Percentiles rank a stretch among this genome's conserved stretches.
phyloP scores from a whole-genome alignment of 53 echinoderm and acorn worm species.

The Echinarachnius parma region DNA sequence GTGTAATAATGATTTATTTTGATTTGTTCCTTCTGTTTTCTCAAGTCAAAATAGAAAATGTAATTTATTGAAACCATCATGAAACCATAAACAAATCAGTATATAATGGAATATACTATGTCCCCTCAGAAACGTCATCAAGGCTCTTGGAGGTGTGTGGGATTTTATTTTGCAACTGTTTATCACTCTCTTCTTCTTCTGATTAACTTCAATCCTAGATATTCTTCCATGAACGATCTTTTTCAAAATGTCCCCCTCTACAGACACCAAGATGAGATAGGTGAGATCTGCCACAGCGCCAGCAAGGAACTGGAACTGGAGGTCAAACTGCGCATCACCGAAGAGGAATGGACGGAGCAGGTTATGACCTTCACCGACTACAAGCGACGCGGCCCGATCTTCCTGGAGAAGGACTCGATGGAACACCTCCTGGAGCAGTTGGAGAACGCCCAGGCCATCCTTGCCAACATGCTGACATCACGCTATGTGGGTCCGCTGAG shows the following conservation, averaged over 20 bases:
- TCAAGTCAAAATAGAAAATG: too few relatives aligned
- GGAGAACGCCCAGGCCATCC: constrained; percentile 94
- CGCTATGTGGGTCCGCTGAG: constrained; percentile 85
- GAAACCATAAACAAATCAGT: too few relatives aligned
- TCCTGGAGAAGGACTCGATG: constrained; percentile 91
- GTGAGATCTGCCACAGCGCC: constrained; percentile 97
- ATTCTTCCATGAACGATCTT: too few relatives aligned
- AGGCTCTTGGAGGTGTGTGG: too few relatives aligned
- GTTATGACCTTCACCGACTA: constrained; percentile 89
- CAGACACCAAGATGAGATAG: constrained; percentile 90
- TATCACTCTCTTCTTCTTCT: too few relatives aligned
- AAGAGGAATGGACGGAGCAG: constrained; percentile 99
- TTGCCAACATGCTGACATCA: constrained; percentile 95
- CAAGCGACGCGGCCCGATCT: constrained; percentile 97
- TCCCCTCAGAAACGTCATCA: too few relatives aligned
- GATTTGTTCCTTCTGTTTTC: too few relatives aligned
- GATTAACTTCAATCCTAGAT: too few relatives aligned
- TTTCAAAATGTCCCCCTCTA: neutral
- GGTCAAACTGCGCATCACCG: constrained; percentile 92
- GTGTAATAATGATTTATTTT: too few relatives aligned
- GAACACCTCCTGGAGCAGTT: constrained; percentile 95
- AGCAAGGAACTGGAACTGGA: constrained; percentile 98
- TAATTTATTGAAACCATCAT: too few relatives aligned
- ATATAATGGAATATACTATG: too few relatives aligned
- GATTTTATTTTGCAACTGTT: too few relatives aligned